Percentiles rank a stretch among this genome's conserved stretches.
Evolutionary conservation across 1,140 invertebrate species (phyloP).

Genomic region (Agrypnia vestita): DNA sequence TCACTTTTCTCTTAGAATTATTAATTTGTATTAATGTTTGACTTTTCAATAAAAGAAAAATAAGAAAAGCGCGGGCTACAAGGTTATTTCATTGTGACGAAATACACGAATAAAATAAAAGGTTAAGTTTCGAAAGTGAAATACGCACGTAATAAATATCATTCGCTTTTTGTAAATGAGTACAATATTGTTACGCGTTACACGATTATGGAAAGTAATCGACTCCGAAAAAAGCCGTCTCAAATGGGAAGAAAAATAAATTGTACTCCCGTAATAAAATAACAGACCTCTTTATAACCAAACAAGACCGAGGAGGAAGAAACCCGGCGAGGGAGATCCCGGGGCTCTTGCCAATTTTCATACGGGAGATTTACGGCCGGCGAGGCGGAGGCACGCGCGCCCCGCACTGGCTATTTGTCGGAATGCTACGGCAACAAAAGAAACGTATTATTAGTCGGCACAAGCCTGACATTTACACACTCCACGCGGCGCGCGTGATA

Average conservation of each 20-base stretch:
- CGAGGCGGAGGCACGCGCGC: conserved; percentile 19
- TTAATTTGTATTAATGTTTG: no score
- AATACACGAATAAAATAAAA: not conserved
- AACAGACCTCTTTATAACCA: no score
- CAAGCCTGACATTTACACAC: not conserved
- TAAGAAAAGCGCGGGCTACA: no score
- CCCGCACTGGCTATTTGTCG: conserved; percentile 36
- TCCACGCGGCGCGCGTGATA: not conserved
- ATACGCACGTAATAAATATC: not conserved
- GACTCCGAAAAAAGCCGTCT: not conserved
- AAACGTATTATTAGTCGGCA: conserved; percentile 7
- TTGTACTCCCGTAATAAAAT: no score
- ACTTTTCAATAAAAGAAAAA: no score
- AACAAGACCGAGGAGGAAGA: conserved; percentile 9
- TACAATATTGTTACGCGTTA: not conserved
- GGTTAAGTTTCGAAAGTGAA: not conserved
- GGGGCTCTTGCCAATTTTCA: conserved; percentile 58
- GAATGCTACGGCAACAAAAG: not conserved
- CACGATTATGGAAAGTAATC: not conserved
- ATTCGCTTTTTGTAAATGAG: no score
- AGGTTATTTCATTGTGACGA: no score
- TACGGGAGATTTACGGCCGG: conserved; percentile 55
- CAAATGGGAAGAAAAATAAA: not conserved
- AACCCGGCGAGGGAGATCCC: conserved; percentile 35
- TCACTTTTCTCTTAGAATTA: no score